phyloP scores from a whole-genome alignment of 2,888 invertebrate genomes.

The Hoplodrina ambigua region DNA sequence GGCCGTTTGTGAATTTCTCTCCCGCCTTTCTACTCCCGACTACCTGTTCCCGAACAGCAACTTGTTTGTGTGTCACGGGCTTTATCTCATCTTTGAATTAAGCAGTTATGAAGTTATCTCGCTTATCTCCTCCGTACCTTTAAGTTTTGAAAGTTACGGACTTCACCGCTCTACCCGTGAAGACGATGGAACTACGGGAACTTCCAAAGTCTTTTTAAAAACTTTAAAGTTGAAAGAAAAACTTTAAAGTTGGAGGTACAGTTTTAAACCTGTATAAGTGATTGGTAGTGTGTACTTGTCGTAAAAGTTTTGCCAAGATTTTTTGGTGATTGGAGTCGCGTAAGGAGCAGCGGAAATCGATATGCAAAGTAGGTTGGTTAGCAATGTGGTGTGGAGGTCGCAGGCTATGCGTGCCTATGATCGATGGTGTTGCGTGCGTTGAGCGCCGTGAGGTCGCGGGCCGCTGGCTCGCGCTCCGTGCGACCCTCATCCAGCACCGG shows the following conservation, averaged over 20 bases:
- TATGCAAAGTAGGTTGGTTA: conserved; percentile 79
- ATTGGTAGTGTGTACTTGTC: conserved; percentile 1
- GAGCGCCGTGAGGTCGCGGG: conserved; percentile 74
- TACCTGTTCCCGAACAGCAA: conserved; percentile 8
- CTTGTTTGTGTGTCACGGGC: conserved; percentile 11
- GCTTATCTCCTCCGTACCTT: conserved; percentile 5
- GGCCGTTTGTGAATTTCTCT: too few relatives aligned
- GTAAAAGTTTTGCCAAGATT: conserved; percentile 35
- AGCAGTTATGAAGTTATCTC: conserved; percentile 5
- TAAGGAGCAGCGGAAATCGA: conserved; percentile 73
- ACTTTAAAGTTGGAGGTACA: conserved; percentile 8
- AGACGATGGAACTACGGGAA: neutral
- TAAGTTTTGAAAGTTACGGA: conserved; percentile 18
- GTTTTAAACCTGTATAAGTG: conserved; percentile 3
- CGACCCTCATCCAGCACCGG: conserved; percentile 74
- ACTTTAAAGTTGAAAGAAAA: conserved; percentile 9
- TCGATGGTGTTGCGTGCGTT: conserved; percentile 83
- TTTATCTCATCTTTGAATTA: conserved; percentile 12
- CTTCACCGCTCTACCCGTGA: conserved; percentile 5
- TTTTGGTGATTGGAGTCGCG: conserved; percentile 56
- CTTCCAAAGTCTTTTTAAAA: conserved; percentile 2
- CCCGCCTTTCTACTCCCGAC: conserved; percentile 13
- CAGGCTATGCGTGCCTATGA: conserved; percentile 81
- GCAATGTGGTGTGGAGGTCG: conserved; percentile 78
- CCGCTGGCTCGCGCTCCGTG: conserved; percentile 64